phyloP scores from a whole-genome alignment of 92 coral and sea anemone species.

The Pocillopora meandrina region DNA sequence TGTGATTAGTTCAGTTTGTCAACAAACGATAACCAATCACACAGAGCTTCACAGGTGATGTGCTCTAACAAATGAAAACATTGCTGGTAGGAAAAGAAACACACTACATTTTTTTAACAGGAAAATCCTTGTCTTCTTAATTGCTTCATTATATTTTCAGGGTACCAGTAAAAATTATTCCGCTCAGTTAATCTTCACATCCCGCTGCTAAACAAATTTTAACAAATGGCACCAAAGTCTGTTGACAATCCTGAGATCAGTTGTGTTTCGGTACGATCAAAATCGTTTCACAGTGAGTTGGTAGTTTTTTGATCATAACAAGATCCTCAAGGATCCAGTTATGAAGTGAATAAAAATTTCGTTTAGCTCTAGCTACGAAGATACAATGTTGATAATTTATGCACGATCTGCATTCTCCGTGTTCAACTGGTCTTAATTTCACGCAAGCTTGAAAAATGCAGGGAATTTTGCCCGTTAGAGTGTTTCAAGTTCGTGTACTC shows the following conservation, averaged over 20 bases:
- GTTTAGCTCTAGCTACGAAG: no score
- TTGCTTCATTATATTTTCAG: slow-evolving; percentile 28
- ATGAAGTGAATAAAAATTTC: no score
- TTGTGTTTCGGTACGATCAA: no score
- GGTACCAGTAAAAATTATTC: slow-evolving; percentile 45
- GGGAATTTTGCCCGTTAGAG: background rate
- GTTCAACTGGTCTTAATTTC: slow-evolving; percentile 32
- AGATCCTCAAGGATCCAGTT: no score
- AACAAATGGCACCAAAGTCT: no score
- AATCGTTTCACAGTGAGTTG: background rate
- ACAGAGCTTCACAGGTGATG: slow-evolving; percentile 64
- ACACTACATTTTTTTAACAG: slow-evolving; percentile 20
- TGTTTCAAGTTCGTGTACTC: background rate
- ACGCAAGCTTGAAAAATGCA: slow-evolving; percentile 49
- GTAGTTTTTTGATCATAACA: no score
- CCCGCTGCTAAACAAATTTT: background rate
- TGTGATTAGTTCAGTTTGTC: slow-evolving; percentile 68
- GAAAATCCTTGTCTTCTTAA: slow-evolving; percentile 29
- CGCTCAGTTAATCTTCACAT: slow-evolving; percentile 17
- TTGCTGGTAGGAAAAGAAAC: slow-evolving; percentile 8
- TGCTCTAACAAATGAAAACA: slow-evolving; percentile 24
- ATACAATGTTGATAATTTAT: slow-evolving; percentile 2
- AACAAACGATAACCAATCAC: slow-evolving; percentile 76
- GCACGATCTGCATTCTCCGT: slow-evolving; percentile 46
- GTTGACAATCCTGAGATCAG: background rate